Conservation (phyloP, 2,797 vertebrate species). For the Platyrinchus mystaceus region DNA sequence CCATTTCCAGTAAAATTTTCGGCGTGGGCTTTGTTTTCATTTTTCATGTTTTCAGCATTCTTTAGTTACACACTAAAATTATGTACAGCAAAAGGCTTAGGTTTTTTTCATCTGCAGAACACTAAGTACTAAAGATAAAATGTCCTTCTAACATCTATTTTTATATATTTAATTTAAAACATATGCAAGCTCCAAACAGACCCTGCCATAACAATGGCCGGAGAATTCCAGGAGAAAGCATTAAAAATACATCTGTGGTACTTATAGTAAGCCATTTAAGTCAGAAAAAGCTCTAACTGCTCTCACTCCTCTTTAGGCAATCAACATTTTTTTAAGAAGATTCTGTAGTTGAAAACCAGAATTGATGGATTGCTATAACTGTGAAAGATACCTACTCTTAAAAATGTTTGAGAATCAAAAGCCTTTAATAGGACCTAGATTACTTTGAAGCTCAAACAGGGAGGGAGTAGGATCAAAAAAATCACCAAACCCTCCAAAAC, state of each 20-base stretch:
- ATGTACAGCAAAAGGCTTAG: neutral
- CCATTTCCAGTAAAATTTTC: slow-evolving; percentile 5
- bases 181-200: neutral
- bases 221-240: neutral
- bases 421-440: neutral
- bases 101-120: neutral
- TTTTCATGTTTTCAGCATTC: slow-evolving; percentile 20
- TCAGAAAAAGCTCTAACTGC: neutral
- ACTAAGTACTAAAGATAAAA: slow-evolving; percentile 29
- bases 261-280: neutral
- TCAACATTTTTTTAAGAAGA: neutral
- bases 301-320: neutral
- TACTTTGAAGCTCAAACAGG: neutral
- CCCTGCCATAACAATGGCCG: neutral
- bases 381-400: neutral
- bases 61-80: neutral
- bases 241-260: neutral
- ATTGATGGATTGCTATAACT: neutral
- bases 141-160: slow-evolving; percentile 7
- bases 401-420: neutral
- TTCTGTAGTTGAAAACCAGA: neutral
- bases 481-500: neutral
- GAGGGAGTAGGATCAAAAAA: neutral
- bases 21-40: neutral
- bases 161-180: slow-evolving; percentile 46